phyloP scores from a whole-genome alignment of 2,888 invertebrate species.

The Agrotis clavis region DNA sequence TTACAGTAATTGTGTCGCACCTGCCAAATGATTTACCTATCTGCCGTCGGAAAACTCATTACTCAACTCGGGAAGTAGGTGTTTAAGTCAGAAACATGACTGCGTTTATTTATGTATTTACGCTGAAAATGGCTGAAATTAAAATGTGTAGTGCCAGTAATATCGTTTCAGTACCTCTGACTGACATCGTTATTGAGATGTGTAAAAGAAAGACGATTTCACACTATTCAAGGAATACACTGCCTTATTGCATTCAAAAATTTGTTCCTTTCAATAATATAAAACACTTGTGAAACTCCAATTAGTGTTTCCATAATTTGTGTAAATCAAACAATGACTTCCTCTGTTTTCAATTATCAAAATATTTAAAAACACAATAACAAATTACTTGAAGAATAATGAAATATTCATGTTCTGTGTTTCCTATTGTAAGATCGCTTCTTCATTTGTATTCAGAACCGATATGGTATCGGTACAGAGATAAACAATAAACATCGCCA shows the following conservation, averaged over 20 bases:
- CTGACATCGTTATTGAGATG: background rate
- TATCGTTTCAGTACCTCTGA: background rate
- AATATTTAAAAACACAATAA: background rate
- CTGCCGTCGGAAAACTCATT: conserved; percentile 41
- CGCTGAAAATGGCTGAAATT: conserved; percentile 12
- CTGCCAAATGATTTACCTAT: conserved; percentile 27
- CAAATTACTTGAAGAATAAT: background rate
- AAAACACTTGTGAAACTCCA: background rate
- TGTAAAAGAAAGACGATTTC: background rate
- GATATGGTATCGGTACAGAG: background rate
- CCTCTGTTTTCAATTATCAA: background rate
- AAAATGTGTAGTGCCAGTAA: conserved; percentile 6
- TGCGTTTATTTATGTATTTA: conserved; percentile 11
- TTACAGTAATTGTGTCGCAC: conserved; percentile 23
- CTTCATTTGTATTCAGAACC: background rate
- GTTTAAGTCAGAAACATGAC: conserved; percentile 36
- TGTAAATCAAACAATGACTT: background rate
- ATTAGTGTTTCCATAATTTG: conserved; percentile 1
- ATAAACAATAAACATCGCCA: background rate
- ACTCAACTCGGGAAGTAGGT: conserved; percentile 32
- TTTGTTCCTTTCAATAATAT: background rate
- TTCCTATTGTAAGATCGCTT: background rate
- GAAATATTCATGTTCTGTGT: background rate
- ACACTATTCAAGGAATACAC: background rate
- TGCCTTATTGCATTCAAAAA: background rate